Conservation (phyloP, 2,113 vertebrate genomes). For the Melanerpes aurifrons region DNA sequence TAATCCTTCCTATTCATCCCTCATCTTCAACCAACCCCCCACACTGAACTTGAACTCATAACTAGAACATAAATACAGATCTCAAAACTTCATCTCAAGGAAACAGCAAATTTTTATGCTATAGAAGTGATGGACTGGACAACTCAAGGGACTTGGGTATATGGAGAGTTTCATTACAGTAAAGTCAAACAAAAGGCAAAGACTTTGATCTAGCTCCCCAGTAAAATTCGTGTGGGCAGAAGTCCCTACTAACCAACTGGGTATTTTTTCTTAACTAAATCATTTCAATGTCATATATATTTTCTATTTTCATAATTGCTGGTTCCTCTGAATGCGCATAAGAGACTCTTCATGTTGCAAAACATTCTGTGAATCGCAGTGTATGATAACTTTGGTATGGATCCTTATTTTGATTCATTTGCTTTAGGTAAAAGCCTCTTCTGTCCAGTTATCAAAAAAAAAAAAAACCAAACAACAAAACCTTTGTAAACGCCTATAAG, state of each 20-base stretch:
- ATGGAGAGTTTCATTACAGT: not conserved
- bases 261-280: not conserved
- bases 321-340: not conserved
- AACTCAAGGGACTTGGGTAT: not conserved
- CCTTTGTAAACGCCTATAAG: not conserved
- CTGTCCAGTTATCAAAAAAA: not conserved
- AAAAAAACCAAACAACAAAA: no score
- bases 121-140: not conserved
- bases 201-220: not conserved
- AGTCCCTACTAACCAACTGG: not conserved
- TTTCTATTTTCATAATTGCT: not conserved
- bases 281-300: not conserved
- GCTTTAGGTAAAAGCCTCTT: not conserved
- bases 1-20: not conserved
- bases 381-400: not conserved
- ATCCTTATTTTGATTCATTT: not conserved
- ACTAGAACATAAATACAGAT: constrained; percentile 9
- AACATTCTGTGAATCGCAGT: not conserved
- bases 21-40: not conserved
- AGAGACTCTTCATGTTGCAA: not conserved
- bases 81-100: not conserved
- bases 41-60: not conserved
- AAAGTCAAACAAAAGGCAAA: not conserved
- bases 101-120: not conserved
- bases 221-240: not conserved